Percentiles rank a stretch among this genome's conserved stretches.
These are phyloP conservation scores for Acyrthosiphon pisum DNA, from an alignment of 1,140 invertebrate genomes.

Conservation along the genomic window DNA sequence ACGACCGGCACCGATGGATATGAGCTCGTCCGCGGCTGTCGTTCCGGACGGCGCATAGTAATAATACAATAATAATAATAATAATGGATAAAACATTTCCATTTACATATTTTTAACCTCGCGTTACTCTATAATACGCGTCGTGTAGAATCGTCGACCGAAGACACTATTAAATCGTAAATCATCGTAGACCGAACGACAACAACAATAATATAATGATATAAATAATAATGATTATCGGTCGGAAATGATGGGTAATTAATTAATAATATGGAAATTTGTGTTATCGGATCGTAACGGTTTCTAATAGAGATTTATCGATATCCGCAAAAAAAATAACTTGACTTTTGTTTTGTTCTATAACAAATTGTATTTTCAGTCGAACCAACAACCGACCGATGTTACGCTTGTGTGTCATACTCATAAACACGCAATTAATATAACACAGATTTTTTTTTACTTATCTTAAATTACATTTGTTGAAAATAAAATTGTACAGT, in stretches of 20 bases:
- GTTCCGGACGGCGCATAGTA: not conserved
- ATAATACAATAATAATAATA: not conserved
- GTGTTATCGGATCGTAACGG: not conserved
- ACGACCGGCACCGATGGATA: slow-evolving; percentile 40
- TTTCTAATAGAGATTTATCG: not conserved
- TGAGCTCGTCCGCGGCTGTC: not conserved
- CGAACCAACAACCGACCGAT: not conserved
- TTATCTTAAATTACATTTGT: no score
- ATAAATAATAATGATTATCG: not conserved
- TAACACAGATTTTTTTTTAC: no score
- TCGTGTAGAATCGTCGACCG: not conserved
- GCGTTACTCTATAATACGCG: not conserved
- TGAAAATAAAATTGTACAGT: no score
- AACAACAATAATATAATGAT: not conserved
- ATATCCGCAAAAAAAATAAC: not conserved
- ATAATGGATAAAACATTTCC: not conserved
- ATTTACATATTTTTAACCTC: not conserved
- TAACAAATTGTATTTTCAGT: not conserved
- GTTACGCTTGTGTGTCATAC: not conserved
- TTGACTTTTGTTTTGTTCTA: not conserved
- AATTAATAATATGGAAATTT: not conserved
- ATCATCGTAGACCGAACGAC: not conserved
- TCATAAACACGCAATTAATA: not conserved
- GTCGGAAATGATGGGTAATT: not conserved
- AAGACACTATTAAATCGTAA: not conserved